phyloP scores from a whole-genome alignment of 2,113 vertebrate species.

The Argyrosomus japonicus region DNA sequence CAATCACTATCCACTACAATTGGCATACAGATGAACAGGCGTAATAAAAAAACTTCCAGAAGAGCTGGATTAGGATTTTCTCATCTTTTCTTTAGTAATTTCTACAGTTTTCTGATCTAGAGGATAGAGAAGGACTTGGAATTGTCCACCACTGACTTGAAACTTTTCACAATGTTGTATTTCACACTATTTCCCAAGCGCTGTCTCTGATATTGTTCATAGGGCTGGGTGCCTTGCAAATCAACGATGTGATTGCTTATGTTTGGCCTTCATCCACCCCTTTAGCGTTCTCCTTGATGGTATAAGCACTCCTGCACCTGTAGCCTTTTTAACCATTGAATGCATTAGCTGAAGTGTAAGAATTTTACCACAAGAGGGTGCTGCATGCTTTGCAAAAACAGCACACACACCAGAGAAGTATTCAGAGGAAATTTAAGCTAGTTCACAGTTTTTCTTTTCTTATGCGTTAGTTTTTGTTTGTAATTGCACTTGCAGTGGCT shows the following conservation, averaged over 20 bases:
- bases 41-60: neutral
- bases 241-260: conserved; percentile 8
- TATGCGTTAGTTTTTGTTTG: neutral
- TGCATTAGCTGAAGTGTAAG: conserved; percentile 30
- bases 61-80: conserved; percentile 1
- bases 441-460: neutral
- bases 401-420: neutral
- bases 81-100: conserved; percentile 14
- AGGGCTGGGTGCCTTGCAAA: conserved; percentile 20
- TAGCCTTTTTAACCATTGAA: conserved; percentile 9
- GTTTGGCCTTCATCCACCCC: conserved; percentile 22
- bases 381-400: conserved; percentile 41
- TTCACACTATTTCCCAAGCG: neutral
- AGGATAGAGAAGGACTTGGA: conserved; percentile 1
- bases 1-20: neutral
- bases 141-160: conserved; percentile 16
- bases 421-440: neutral
- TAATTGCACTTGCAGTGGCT: conserved; percentile 22
- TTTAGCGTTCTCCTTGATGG: conserved; percentile 7
- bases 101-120: neutral
- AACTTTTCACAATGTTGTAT: conserved; percentile 12
- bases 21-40: neutral
- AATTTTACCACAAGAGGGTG: conserved; percentile 69
- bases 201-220: conserved; percentile 27
- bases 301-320: neutral